Base-by-base conservation (phyloP, 2,797 vertebrate genomes). In the Selene dorsalis region DNA sequence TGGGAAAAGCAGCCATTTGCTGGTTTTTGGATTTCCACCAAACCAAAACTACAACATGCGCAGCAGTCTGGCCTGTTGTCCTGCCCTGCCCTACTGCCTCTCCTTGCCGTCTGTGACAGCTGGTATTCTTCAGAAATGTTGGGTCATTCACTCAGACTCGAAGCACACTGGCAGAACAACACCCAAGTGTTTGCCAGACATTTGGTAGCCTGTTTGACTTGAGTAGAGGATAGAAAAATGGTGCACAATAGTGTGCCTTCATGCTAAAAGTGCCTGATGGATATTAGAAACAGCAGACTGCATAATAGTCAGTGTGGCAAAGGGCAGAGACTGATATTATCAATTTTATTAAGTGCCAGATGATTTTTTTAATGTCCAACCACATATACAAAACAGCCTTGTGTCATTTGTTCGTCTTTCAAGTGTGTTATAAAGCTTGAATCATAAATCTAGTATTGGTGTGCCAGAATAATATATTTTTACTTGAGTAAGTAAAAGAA, bases 11-110 rank as follows among this genome's bases (percentile, higher is more conserved):
- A 81, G 73, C 53, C 38, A 50, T 56, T 84, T 87, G 70, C 82
- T 83, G 89, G 90, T 91, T 90, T 89, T 78, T 67, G 82, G 70
- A 80, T 74, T 84, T 89, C 83, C 81, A 79, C 32, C 65, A 86
- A 45, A 89, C 59, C 41, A 85, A 69, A 84, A 79, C 59, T 76
- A 26, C n/a, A 78, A 26, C 20, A 59, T 41, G 53, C 38, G 30
- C 48, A 48, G 60, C 55, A 59, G 61, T 57, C 78, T 75, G 73
- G 61, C 67, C 14, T 9, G n/a, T 48, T 62, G 63, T 26, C 3
- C 50, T 20, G 12, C 72, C 64, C 10, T 74, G 48, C 67, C 75
- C 73, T 69, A 9, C 73, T 76, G 69, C 68, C 48, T 77, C 66
- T 71, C 70, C 59, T 61, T 6, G 14, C 73, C 78, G 84, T 84